Percentiles rank a stretch among this genome's conserved stretches.
Conservation (phyloP, 2,113 vertebrate species). For the Mixornis gularis region DNA sequence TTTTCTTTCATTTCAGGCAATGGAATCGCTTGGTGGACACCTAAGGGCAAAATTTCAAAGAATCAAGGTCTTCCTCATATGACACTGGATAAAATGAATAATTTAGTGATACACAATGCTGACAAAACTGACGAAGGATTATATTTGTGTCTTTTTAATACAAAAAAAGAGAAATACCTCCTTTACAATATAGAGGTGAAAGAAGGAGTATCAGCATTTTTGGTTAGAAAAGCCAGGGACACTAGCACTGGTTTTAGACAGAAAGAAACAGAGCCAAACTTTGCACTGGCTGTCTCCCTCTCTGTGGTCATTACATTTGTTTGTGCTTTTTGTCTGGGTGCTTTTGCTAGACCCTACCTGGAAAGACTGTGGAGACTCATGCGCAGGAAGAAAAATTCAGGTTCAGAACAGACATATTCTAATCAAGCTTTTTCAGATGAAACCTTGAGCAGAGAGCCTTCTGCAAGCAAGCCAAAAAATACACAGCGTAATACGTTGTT, state of each 20-base stretch:
- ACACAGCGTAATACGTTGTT: rapidly evolving
- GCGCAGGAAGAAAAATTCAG: slow-evolving; percentile 1
- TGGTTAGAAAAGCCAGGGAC: slow-evolving; percentile 11
- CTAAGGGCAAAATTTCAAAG: slow-evolving; percentile 56
- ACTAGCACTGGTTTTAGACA: neutral
- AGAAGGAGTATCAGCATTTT: neutral
- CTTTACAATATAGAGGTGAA: slow-evolving; percentile 65
- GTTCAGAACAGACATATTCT: slow-evolving; percentile 30
- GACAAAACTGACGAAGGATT: slow-evolving; percentile 53
- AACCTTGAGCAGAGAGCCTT: neutral
- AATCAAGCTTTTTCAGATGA: slow-evolving; percentile 75
- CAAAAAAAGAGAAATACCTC: neutral
- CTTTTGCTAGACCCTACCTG: slow-evolving; percentile 77
- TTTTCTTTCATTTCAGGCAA: slow-evolving; percentile 59
- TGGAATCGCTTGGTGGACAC: slow-evolving; percentile 68
- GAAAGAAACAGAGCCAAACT: slow-evolving; percentile 11
- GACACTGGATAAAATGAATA: neutral
- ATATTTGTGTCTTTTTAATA: slow-evolving; percentile 60
- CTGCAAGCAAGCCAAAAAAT: neutral
- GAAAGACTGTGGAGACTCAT: slow-evolving; percentile 68
- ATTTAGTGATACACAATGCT: slow-evolving; percentile 53
- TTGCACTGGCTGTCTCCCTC: slow-evolving; percentile 78
- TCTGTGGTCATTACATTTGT: slow-evolving; percentile 84
- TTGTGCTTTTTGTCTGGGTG: slow-evolving; percentile 84
- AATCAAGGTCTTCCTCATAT: neutral